phyloP scores from a whole-genome alignment of 2,797 vertebrate genomes.

The Ctenochaetus hawaiiensis region DNA sequence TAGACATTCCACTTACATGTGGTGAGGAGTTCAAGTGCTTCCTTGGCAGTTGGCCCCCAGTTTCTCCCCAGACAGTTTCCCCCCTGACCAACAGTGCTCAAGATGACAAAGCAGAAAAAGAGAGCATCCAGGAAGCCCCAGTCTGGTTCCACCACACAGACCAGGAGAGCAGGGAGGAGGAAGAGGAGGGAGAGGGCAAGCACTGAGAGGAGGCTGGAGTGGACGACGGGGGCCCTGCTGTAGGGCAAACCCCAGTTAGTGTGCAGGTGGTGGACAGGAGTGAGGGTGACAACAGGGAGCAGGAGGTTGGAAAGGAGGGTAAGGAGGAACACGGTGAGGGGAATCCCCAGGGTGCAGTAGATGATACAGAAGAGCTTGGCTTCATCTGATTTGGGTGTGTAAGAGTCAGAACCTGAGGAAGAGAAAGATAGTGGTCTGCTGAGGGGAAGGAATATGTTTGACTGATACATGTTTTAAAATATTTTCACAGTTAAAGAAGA shows the following conservation, averaged over 20 bases:
- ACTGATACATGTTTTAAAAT: background rate
- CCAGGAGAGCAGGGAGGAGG: conserved; percentile 80
- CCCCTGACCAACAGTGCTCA: conserved; percentile 88
- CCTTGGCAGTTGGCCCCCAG: conserved; percentile 63
- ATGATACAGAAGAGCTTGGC: conserved; percentile 87
- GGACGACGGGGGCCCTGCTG: conserved; percentile 62
- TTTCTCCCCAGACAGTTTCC: conserved; percentile 77
- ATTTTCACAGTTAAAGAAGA: no score
- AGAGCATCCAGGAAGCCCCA: conserved; percentile 85
- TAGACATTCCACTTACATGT: conserved; percentile 79
- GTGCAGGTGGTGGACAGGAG: conserved; percentile 65
- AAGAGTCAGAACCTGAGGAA: conserved; percentile 85
- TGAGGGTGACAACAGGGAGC: conserved; percentile 73
- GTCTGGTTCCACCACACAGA: conserved; percentile 72
- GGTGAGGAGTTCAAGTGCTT: conserved; percentile 82
- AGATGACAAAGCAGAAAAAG: conserved; percentile 88
- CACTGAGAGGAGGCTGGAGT: conserved; percentile 60
- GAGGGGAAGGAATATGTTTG: background rate
- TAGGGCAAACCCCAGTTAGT: conserved; percentile 73
- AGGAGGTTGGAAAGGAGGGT: conserved; percentile 77
- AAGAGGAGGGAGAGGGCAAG: conserved; percentile 74
- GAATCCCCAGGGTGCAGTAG: conserved; percentile 86
- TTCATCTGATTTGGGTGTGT: conserved; percentile 79
- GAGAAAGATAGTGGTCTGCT: background rate
- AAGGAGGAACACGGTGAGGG: conserved; percentile 82